These are phyloP conservation scores for Drosophila kurseongensis DNA, from an alignment of 1,140 invertebrate genomes.

Conservation along the genomic window DNA sequence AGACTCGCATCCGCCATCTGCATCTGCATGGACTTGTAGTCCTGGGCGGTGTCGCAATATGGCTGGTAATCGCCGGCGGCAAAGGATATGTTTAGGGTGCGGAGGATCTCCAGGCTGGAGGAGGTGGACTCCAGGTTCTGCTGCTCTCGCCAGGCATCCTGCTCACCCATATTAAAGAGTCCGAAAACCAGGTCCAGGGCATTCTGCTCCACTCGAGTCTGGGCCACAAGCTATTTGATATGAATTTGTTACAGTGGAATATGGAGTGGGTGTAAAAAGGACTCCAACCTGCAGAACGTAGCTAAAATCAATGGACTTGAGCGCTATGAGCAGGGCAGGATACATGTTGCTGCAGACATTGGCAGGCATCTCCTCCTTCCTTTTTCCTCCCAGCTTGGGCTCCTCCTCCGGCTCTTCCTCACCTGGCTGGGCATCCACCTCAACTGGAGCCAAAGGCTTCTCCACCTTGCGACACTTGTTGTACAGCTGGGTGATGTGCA, in stretches of 20 bases:
- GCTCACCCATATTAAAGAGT: constrained; percentile 82
- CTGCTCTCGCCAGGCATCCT: constrained; percentile 75
- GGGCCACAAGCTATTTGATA: constrained; percentile 52
- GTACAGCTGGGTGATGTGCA: constrained; percentile 76
- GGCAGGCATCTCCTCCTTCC: constrained; percentile 71
- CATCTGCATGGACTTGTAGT: constrained; percentile 57
- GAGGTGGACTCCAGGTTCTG: constrained; percentile 73
- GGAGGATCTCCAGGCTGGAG: constrained; percentile 75
- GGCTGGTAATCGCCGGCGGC: constrained; percentile 72
- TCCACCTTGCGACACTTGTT: constrained; percentile 71
- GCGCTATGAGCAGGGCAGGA: constrained; percentile 86
- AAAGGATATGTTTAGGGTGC: constrained; percentile 75
- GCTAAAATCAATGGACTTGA: constrained; percentile 86
- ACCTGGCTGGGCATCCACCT: constrained; percentile 6
- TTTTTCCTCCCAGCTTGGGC: constrained; percentile 58
- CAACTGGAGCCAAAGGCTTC: constrained; percentile 4
- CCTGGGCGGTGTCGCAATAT: constrained; percentile 61
- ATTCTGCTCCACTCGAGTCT: constrained; percentile 75
- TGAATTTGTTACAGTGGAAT: not conserved
- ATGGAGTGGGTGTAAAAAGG: not conserved
- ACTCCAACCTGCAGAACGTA: constrained; percentile 85
- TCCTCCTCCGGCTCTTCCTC: constrained; percentile 43
- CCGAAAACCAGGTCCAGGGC: constrained; percentile 70
- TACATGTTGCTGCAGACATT: constrained; percentile 86
- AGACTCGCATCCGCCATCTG: constrained; percentile 17